phyloP scores from a whole-genome alignment of 2,888 invertebrate genomes.

The Gibbula magus region DNA sequence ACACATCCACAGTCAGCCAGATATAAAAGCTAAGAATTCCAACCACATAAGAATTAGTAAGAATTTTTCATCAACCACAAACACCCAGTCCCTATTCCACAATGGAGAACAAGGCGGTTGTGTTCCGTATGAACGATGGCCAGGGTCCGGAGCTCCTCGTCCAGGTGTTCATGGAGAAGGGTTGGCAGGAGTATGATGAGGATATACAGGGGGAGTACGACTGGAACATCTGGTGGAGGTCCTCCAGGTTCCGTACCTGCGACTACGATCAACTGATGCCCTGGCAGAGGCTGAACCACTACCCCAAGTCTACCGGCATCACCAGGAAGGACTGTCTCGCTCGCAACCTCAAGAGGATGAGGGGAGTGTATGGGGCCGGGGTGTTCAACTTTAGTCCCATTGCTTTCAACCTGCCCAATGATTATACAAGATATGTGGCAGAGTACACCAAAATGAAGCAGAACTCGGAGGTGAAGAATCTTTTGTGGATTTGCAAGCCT shows the following conservation, averaged over 20 bases:
- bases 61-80: no score
- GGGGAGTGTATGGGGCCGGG: constrained; percentile 86
- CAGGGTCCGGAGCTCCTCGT: constrained; percentile 68
- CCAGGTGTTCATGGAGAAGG: constrained; percentile 86
- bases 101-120: constrained; percentile 44
- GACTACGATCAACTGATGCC: constrained; percentile 67
- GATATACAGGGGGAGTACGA: constrained; percentile 77
- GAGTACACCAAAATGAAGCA: constrained; percentile 79
- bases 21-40: no score
- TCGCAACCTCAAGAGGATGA: constrained; percentile 85
- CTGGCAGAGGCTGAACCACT: constrained; percentile 82
- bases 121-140: constrained; percentile 72
- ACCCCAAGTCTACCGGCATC: constrained; percentile 84
- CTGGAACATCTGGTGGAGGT: constrained; percentile 92
- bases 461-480: constrained; percentile 63
- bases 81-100: not conserved
- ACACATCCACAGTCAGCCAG: no score
- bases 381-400: constrained; percentile 81
- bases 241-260: constrained; percentile 82
- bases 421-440: constrained; percentile 88
- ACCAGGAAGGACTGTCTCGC: constrained; percentile 89
- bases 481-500: constrained; percentile 89
- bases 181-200: constrained; percentile 85
- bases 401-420: constrained; percentile 87
- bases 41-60: no score